Evolutionary conservation across 2,113 vertebrate species (phyloP), one percentile per base, ranked within the genome.

Genomic region (Callospermophilus lateralis): DNA sequence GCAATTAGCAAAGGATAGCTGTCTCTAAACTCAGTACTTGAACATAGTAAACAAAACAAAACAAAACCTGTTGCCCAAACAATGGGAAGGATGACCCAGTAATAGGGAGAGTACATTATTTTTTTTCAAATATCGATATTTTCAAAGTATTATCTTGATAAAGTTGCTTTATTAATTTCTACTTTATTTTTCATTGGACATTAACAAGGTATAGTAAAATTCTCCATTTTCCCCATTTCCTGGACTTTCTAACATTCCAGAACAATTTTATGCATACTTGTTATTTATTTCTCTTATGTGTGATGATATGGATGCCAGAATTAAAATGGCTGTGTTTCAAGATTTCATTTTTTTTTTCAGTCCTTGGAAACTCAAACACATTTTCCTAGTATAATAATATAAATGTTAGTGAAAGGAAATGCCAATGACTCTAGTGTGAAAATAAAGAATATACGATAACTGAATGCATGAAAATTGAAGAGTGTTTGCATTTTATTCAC

Each of bases 291-390:
- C 20, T 95, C 37, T 92, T 74, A 58, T 48, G 42, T 79, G 37
- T 96, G 74, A 72, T 39, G 20, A 79, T 89, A 67, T 15, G 8
- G n/a, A 73, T 51, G 11, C 22, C 61, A 22, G 67, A 53, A 81
- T 90, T 97, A 34, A 96, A 89, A 63, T 37, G 73, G 10, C 30
- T 53, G 17, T 72, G 39, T 53, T 87, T 93, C 32, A 88, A 53
- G 34, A 79, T 78, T 84, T 72, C 55, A 93, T 39, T 77, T 85
- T 84, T 73, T 45, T 34, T 72, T 17, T 73, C 84, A 20, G 0
- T 42, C 84, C 37, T 53, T 85, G 84, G n/a, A 96, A 93, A 61
- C 10, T 89, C 48, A 84, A 90, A 87, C 51, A 55, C 30, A 42
- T 87, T 97, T 84, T 90, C 28, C 76, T 83, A 65, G 26, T 13